Base-by-base conservation (phyloP, 2,113 vertebrate genomes). In the Quiscalus mexicanus region DNA sequence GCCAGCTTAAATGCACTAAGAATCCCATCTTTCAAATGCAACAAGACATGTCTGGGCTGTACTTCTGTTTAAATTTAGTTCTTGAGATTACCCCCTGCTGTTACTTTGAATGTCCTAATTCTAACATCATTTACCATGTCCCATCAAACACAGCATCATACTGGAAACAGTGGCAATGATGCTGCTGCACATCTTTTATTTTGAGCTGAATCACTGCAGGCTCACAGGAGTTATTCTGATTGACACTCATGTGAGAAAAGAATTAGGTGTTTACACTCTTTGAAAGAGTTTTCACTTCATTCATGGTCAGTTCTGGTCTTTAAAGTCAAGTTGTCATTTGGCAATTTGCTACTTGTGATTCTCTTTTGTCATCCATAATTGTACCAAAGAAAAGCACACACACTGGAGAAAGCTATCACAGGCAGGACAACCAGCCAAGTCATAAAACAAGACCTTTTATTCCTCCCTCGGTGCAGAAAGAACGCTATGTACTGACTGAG, bases 391-490 rank as follows among this genome's bases (percentile, higher is more conserved):
- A 73, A 89, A 87, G 59, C 73, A 94, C 2, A 0, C 1, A 3
- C 70, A 70, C 35, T 55, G 83, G 83, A 94, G 96, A 94, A 88
- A 91, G 85, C 69, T 41, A 42, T 82, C 76, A 64, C 37, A 89
- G 58, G 58, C 59, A 88, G 76, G 30, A 92, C 64, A 84, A 73
- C 8, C 52, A 87, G 71, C 41, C 80, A 80, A 90, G 64, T n/a
- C 94, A 45, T 93, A 78, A 94, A 95, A 45, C 44, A 90, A 74
- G 52, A 39, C 53, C 50, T 93, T 81, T 90, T 96, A 87, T 89
- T 90, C 80, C 73, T 97, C 90, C 77, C 77, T 95, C 9, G 22
- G 49, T 73, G 76, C 75, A 79, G 76, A 92, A 83, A 82, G 83
- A 95, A 94, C 90, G 49, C 85, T 81, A 30, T 79, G 94, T 95